Percentiles rank a stretch among this genome's conserved stretches.
Conservation (phyloP, 1,140 invertebrate genomes). For the Neodiprion lecontei region DNA sequence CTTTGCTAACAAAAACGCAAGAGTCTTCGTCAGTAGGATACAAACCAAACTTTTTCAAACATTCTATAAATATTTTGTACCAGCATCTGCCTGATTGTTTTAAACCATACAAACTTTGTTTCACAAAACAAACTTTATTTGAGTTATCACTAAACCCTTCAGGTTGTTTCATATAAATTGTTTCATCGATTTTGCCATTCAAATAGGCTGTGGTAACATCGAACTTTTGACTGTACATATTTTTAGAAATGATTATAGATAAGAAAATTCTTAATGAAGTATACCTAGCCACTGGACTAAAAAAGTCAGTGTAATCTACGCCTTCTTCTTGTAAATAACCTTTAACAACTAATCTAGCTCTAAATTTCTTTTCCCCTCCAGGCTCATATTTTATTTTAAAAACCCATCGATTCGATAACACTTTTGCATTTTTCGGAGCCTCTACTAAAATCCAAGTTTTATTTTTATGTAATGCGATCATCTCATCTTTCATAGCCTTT, state of each 20-base stretch:
- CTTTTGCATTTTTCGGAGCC: conserved; percentile 1
- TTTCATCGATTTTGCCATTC: not conserved
- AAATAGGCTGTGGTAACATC: conserved; percentile 12
- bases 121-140: conserved; percentile 33
- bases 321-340: conserved; percentile 18
- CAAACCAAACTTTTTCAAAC: conserved; percentile 22
- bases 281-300: not conserved
- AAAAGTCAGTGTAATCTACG: not conserved
- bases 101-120: conserved; percentile 44
- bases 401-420: conserved; percentile 7
- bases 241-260: too few species aligned
- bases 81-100: conserved; percentile 35
- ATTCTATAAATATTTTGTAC: conserved; percentile 22
- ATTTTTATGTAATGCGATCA: conserved; percentile 25
- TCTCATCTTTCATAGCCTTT: conserved; percentile 32
- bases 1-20: conserved; percentile 28
- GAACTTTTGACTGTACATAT: not conserved
- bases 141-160: conserved; percentile 31
- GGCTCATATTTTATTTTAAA: conserved; percentile 5
- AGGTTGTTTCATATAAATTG: conserved; percentile 23
- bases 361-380: not conserved
- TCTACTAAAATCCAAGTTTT: conserved; percentile 13
- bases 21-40: conserved; percentile 15
- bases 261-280: conserved; percentile 6
- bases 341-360: conserved; percentile 16